Conservation (phyloP, 2,797 vertebrate species). For the Bufotes viridis region DNA sequence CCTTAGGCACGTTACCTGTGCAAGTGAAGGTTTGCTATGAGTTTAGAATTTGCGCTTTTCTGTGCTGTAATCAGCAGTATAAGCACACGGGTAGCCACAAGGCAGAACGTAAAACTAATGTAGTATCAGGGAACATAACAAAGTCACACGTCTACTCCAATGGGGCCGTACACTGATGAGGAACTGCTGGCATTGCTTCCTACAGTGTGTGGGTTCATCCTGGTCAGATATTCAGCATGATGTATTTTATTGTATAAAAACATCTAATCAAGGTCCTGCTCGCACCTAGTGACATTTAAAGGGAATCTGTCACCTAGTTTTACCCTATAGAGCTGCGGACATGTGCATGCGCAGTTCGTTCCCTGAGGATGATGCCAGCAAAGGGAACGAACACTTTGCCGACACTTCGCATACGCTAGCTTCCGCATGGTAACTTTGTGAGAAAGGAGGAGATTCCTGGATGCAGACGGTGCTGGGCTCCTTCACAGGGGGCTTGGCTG, state of each 20-base stretch:
- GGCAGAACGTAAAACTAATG: constrained; percentile 52
- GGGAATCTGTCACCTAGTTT: too few species aligned
- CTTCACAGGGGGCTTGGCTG: too few species aligned
- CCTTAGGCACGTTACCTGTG: constrained; percentile 43
- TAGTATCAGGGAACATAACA: background rate
- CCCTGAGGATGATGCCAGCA: too few species aligned
- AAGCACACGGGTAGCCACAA: constrained; percentile 63
- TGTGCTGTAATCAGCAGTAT: constrained; percentile 60
- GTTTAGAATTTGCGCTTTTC: constrained; percentile 54
- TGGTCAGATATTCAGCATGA: background rate
- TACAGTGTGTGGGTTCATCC: background rate
- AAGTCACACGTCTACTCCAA: background rate
- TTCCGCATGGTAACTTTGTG: too few species aligned
- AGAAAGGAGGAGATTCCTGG: too few species aligned
- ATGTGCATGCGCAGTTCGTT: too few species aligned
- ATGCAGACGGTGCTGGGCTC: too few species aligned
- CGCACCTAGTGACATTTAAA: too few species aligned
- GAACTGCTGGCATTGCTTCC: background rate
- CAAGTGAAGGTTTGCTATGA: constrained; percentile 47
- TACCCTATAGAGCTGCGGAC: too few species aligned
- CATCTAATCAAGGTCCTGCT: background rate
- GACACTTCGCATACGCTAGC: too few species aligned
- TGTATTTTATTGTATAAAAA: constrained; percentile 16
- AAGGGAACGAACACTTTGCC: too few species aligned
- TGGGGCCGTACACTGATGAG: background rate